These are phyloP conservation scores for Melanerpes formicivorus DNA, from an alignment of 2,113 vertebrate species.

Conservation along the genomic window DNA sequence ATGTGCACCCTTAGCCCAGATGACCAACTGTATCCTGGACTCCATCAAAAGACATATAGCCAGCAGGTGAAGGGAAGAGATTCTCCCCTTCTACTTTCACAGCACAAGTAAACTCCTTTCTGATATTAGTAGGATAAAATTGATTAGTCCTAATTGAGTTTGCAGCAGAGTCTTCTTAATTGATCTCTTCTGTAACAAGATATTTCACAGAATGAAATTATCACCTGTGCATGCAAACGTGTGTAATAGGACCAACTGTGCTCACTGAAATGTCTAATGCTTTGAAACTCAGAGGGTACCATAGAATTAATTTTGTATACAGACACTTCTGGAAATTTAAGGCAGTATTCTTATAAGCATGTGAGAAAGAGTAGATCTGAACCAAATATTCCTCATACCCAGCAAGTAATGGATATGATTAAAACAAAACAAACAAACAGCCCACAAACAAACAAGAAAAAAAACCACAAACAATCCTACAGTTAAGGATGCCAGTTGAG, in stretches of 20 bases:
- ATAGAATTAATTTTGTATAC: not conserved
- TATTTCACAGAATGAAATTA: not conserved
- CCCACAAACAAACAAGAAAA: not conserved
- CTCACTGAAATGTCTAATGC: not conserved
- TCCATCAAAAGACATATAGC: too few species aligned
- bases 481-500: not conserved
- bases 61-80: too few species aligned
- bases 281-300: not conserved
- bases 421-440: not conserved
- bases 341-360: not conserved
- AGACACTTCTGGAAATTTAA: not conserved
- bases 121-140: conserved; percentile 24
- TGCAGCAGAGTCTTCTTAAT: not conserved
- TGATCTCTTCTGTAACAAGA: conserved; percentile 12
- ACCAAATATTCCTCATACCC: not conserved
- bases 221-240: not conserved
- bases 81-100: not conserved
- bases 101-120: not conserved
- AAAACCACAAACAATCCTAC: not conserved
- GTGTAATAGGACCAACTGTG: not conserved
- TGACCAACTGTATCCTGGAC: too few species aligned
- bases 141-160: conserved; percentile 17
- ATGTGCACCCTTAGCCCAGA: too few species aligned
- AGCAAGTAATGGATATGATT: not conserved
- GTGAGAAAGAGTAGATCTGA: not conserved